Conservation (phyloP, 2,888 invertebrate genomes). For the Atethmia centrago region DNA sequence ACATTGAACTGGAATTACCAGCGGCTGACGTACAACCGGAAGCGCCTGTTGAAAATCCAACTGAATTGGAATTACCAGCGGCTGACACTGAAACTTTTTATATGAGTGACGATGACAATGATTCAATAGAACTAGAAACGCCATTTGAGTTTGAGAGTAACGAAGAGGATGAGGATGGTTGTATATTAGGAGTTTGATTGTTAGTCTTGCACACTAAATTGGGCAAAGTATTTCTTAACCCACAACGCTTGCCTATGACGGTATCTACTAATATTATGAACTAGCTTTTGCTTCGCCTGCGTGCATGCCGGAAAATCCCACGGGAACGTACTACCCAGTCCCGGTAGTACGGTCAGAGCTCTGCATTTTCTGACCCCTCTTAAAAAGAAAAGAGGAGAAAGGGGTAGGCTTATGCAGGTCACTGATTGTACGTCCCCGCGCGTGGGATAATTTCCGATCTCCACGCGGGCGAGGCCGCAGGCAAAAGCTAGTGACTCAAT, state of each 20-base stretch:
- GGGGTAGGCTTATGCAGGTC: too few relatives aligned
- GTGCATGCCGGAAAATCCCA: neutral
- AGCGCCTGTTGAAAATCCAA: slow-evolving; percentile 3
- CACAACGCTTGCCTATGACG: neutral
- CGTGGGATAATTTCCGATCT: too few relatives aligned
- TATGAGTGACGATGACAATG: slow-evolving; percentile 21
- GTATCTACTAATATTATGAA: neutral
- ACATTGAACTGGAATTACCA: neutral
- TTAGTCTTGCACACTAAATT: neutral
- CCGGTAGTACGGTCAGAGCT: too few relatives aligned
- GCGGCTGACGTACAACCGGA: neutral
- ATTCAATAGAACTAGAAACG: slow-evolving; percentile 9
- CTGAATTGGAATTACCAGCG: neutral
- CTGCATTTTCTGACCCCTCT: too few relatives aligned
- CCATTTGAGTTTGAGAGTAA: slow-evolving; percentile 26
- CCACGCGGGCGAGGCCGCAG: neutral
- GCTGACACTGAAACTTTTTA: neutral
- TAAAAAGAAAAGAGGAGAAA: too few relatives aligned
- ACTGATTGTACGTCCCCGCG: neutral
- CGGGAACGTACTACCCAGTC: neutral
- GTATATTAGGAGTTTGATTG: slow-evolving; percentile 74
- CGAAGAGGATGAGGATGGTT: slow-evolving; percentile 57
- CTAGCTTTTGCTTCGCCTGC: neutral
- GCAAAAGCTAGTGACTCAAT: neutral
- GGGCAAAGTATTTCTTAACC: neutral